These are phyloP conservation scores for Pelmatolapia mariae DNA, from an alignment of 2,113 vertebrate genomes.

Conservation along the genomic window DNA sequence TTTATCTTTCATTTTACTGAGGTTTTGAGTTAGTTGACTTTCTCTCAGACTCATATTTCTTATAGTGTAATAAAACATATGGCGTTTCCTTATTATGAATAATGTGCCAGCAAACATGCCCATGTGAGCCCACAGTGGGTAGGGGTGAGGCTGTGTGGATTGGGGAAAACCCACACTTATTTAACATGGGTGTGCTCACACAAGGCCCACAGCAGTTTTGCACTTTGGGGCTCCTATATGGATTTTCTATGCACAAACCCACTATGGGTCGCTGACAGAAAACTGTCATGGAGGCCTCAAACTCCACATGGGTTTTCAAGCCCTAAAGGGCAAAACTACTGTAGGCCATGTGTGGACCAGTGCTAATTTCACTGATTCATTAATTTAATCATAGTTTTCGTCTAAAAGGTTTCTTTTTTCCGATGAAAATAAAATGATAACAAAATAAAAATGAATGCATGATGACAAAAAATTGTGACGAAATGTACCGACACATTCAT, in stretches of 20 bases:
- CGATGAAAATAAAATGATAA: neutral
- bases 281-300: neutral
- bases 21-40: neutral
- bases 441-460: neutral
- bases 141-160: neutral
- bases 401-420: neutral
- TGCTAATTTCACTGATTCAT: neutral
- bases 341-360: neutral
- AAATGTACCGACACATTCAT: neutral
- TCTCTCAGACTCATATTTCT: neutral
- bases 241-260: neutral
- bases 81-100: too few relatives aligned
- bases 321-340: neutral
- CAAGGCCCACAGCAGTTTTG: neutral
- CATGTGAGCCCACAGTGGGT: neutral
- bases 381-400: neutral
- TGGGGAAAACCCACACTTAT: neutral
- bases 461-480: neutral
- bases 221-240: neutral
- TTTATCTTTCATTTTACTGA: neutral
- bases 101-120: neutral
- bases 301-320: neutral
- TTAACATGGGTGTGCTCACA: neutral
- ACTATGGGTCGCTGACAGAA: neutral
- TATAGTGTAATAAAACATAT: neutral